phyloP scores from a whole-genome alignment of 1,140 invertebrate species.

The Listronotus bonariensis region DNA sequence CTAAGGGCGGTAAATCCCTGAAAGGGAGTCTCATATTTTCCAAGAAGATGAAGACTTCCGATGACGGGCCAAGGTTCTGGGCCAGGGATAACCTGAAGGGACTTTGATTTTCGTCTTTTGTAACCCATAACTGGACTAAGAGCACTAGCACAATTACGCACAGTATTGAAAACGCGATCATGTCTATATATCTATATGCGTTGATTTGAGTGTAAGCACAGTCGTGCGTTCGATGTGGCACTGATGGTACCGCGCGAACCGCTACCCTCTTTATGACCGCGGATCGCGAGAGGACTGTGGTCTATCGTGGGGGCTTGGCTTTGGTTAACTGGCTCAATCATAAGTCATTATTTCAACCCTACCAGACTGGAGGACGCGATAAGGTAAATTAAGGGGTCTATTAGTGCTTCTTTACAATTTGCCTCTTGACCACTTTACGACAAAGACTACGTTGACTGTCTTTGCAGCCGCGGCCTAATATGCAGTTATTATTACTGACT shows the following conservation, averaged over 20 bases:
- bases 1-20: slow-evolving; percentile 72
- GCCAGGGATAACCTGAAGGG: slow-evolving; percentile 59
- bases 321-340: slow-evolving; percentile 28
- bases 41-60: slow-evolving; percentile 72
- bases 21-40: slow-evolving; percentile 69
- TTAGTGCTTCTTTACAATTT: background rate
- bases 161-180: slow-evolving; percentile 48
- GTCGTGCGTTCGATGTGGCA: slow-evolving; percentile 34
- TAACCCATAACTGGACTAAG: slow-evolving; percentile 44
- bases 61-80: slow-evolving; percentile 72
- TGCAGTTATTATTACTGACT: too few species aligned
- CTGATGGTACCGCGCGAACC: slow-evolving; percentile 48
- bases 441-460: slow-evolving; percentile 3
- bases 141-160: slow-evolving; percentile 44
- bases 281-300: slow-evolving; percentile 31
- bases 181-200: slow-evolving; percentile 41
- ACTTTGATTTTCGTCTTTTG: slow-evolving; percentile 39
- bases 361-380: slow-evolving; percentile 31
- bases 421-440: slow-evolving; percentile 3
- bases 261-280: slow-evolving; percentile 55
- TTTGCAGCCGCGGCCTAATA: too few species aligned
- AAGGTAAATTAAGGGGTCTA: slow-evolving; percentile 5
- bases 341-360: slow-evolving; percentile 28
- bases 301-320: slow-evolving; percentile 34
- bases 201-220: slow-evolving; percentile 33